Conservation (phyloP, 2,797 vertebrate species). For the Huso huso region DNA sequence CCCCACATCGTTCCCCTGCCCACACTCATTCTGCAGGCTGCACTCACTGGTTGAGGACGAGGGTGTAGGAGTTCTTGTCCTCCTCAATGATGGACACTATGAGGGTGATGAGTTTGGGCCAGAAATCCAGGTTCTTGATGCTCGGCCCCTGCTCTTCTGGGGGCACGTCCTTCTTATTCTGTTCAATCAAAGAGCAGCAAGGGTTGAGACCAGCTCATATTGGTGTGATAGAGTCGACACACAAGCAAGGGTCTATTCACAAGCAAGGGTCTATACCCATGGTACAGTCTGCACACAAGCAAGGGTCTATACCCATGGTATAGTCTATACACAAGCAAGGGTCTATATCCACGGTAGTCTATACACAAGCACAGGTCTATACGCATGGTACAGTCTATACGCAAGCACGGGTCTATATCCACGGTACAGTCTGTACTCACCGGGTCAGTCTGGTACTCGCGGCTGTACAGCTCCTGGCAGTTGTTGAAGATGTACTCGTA, state of each 20-base stretch:
- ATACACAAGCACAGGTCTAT: too few species aligned
- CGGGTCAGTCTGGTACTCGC: conserved; percentile 81
- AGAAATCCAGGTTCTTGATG: conserved; percentile 93
- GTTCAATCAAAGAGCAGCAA: conserved; percentile 24
- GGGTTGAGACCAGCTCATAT: not conserved
- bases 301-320: too few species aligned
- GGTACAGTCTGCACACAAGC: too few species aligned
- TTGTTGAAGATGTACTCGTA: conserved; percentile 98
- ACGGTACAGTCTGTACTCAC: conserved; percentile 49
- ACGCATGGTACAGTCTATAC: too few species aligned
- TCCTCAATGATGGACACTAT: conserved; percentile 97
- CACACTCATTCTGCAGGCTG: not conserved
- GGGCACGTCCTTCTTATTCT: conserved; percentile 80
- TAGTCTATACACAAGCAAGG: too few species aligned
- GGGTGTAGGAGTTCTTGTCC: conserved; percentile 91
- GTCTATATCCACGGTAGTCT: too few species aligned
- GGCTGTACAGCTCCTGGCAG: conserved; percentile 88
- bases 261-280: too few species aligned
- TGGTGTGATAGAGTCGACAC: too few species aligned
- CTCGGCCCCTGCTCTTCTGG: conserved; percentile 90
- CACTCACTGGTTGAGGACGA: conserved; percentile 93
- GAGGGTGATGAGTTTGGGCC: conserved; percentile 96
- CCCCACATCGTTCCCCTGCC: too few species aligned
- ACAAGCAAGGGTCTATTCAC: too few species aligned
- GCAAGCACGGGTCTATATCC: too few species aligned